phyloP scores from a whole-genome alignment of 2,888 invertebrate genomes.

The Apantesis nais region DNA sequence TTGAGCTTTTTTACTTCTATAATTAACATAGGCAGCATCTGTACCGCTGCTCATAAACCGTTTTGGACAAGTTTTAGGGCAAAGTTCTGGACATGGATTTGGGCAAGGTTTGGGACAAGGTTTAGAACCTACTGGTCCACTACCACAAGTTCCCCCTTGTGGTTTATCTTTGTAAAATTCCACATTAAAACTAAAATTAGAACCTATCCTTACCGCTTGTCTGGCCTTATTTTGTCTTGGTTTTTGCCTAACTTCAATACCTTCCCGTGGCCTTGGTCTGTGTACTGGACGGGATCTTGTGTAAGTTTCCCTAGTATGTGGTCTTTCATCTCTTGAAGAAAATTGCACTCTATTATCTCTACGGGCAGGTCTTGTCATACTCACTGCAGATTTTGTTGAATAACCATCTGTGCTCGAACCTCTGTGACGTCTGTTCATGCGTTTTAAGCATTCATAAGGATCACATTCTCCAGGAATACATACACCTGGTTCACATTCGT shows the following conservation, averaged over 20 bases:
- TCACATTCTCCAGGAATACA: conserved; percentile 53
- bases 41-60: conserved; percentile 22
- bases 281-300: conserved; percentile 20
- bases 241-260: conserved; percentile 11
- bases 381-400: conserved; percentile 12
- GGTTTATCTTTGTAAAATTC: conserved; percentile 53
- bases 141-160: not conserved
- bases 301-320: conserved; percentile 11
- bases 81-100: conserved; percentile 14
- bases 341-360: conserved; percentile 32
- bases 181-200: conserved; percentile 53
- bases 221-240: conserved; percentile 20
- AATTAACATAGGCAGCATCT: conserved; percentile 7
- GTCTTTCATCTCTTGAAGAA: conserved; percentile 14
- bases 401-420: conserved; percentile 8
- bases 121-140: conserved; percentile 9
- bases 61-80: conserved; percentile 12
- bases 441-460: conserved; percentile 24
- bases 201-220: conserved; percentile 53
- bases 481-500: conserved; percentile 50
- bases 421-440: conserved; percentile 7
- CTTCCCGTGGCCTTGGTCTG: conserved; percentile 11
- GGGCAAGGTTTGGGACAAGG: conserved; percentile 12
- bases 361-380: conserved; percentile 13
- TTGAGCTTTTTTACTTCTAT: conserved; percentile 32